Base-by-base conservation (phyloP, 2,888 invertebrate genomes). In the Timema podura region DNA sequence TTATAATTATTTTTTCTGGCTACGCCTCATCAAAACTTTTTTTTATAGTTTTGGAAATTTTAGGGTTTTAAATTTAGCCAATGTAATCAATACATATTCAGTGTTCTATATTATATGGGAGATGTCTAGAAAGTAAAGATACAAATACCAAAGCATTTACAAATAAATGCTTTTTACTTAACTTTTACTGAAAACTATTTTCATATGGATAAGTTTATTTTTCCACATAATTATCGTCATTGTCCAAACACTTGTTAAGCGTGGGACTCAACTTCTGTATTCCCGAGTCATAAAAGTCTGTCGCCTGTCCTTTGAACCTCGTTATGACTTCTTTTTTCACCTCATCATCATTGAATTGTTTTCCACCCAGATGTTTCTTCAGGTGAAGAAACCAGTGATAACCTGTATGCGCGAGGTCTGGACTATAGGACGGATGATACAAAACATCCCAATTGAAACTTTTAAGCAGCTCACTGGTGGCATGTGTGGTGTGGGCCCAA, bases 321-420 rank as follows among this genome's bases (percentile, higher is more conserved):
- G 45, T 64, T 64, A 44, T 45, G n/a, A 44, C 44, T 64, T 64
- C 3, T 44, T 11, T 2, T 46, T 64, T 64, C 8, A 64, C 45
- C 44, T 64, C 47, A 46, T 64, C 2, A 64, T 64, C 6, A 45
- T 45, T 64, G 64, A 64, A 64, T 5, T 64, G 11, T 64, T 64
- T 16, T 44, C 46, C 5, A 44, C 44, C 47, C 16, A 44, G 64
- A 64, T 64, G 64, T 64, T 8, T 64, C 47, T 64, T 64, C 15
- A 44, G 64, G 64, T 64, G 45, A 64, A 64, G 64, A 64, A 64
- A 64, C 44, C 16, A 6, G 64, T 44, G 64, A n/a, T 44, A 64
- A 45, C 30, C 15, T 9, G 44, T 64, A 44, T 16, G 45, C 11
- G 44, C 64, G 45, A 64, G 6, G 64, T 64, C 13, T 44, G 64